Evolutionary conservation across 2,888 invertebrate genomes (phyloP).

Genomic region (Nemurella pictetii): DNA sequence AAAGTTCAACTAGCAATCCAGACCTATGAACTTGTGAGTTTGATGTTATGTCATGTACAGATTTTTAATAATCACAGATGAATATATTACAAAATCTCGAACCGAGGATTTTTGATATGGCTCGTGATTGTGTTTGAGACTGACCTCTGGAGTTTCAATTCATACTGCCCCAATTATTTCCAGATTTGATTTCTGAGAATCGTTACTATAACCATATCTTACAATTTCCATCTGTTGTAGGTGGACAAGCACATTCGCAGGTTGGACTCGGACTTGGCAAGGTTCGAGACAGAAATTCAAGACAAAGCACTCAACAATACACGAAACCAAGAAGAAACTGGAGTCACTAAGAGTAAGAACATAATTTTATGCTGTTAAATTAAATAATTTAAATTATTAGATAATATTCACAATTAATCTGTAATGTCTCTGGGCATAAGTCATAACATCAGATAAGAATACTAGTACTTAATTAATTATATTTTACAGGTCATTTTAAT

Average conservation of each 20-base stretch:
- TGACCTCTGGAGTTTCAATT: background rate
- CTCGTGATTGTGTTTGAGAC: too few species aligned
- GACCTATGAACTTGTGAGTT: constrained; percentile 83
- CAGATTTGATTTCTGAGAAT: background rate
- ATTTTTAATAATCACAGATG: too few species aligned
- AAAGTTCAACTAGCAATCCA: constrained; percentile 97
- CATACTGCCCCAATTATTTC: background rate
- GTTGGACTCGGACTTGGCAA: constrained; percentile 92
- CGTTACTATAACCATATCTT: too few species aligned
- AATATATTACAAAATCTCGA: too few species aligned
- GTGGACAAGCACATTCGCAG: constrained; percentile 97
- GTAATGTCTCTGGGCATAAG: too few species aligned
- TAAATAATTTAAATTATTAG: too few species aligned
- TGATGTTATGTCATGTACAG: too few species aligned
- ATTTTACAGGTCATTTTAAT: too few species aligned
- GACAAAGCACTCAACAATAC: constrained; percentile 85
- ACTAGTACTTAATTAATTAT: too few species aligned
- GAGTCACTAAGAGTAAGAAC: constrained; percentile 60
- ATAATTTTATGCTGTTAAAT: background rate
- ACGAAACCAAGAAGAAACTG: constrained; percentile 65
- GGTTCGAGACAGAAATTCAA: constrained; percentile 96
- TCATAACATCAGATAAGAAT: too few species aligned
- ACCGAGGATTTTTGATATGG: too few species aligned
- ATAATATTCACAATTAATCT: too few species aligned
- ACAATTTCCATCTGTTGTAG: constrained; percentile 47